Conservation (phyloP, 2,797 vertebrate species). For the Argentina silus region DNA sequence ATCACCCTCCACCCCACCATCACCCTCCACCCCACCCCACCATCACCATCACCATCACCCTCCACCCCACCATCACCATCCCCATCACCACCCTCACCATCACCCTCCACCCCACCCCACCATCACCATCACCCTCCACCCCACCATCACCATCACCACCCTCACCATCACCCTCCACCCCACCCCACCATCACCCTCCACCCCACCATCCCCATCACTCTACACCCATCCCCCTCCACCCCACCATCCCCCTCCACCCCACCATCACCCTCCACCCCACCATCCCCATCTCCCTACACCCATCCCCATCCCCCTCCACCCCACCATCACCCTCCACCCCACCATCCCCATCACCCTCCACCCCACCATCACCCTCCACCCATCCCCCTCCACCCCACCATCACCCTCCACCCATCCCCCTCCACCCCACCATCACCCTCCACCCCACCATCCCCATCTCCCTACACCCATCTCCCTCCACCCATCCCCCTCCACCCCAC, state of each 20-base stretch:
- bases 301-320: too few relatives aligned
- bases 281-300: too few relatives aligned
- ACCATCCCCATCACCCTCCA: neutral
- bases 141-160: neutral
- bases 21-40: slow-evolving; percentile 10
- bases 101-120: neutral
- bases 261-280: too few relatives aligned
- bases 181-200: too few relatives aligned
- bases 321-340: neutral
- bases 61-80: slow-evolving; percentile 24
- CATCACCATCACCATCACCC: neutral
- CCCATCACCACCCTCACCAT: too few relatives aligned
- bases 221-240: too few relatives aligned
- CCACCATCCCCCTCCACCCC: too few relatives aligned
- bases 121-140: slow-evolving; percentile 28
- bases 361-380: slow-evolving; percentile 23
- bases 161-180: slow-evolving; percentile 46
- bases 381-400: slow-evolving; percentile 7
- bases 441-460: too few relatives aligned
- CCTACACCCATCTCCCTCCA: too few relatives aligned
- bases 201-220: slow-evolving; percentile 39
- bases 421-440: too few relatives aligned
- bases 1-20: too few relatives aligned
- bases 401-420: too few relatives aligned
- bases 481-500: neutral